Percentiles rank a stretch among this genome's conserved stretches.
phyloP scores from a whole-genome alignment of 1,140 invertebrate species.

The Pollicipes pollicipes region DNA sequence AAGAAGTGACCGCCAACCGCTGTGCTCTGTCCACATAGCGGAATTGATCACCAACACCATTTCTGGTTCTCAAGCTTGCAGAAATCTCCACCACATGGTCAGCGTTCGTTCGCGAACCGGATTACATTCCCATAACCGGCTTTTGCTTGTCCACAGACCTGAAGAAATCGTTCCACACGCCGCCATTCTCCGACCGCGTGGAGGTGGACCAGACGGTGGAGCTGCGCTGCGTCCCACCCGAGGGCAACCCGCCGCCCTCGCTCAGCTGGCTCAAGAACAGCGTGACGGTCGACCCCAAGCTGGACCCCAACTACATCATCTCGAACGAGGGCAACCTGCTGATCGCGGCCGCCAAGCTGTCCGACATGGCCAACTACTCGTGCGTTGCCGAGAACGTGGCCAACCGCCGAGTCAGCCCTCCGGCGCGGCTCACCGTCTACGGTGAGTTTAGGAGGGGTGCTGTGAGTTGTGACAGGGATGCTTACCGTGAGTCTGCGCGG shows the following conservation, averaged over 20 bases:
- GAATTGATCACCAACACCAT: too few relatives aligned
- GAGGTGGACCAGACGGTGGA: slow-evolving; percentile 66
- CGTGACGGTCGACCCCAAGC: slow-evolving; percentile 38
- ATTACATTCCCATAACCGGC: too few relatives aligned
- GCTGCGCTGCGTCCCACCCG: slow-evolving; percentile 71
- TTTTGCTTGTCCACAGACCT: slow-evolving; percentile 40
- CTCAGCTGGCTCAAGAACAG: slow-evolving; percentile 65
- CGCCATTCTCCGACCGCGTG: slow-evolving; percentile 61
- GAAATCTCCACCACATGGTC: too few relatives aligned
- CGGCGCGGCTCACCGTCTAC: slow-evolving; percentile 76
- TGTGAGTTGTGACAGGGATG: too few relatives aligned
- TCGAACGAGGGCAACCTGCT: slow-evolving; percentile 75
- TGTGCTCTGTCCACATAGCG: too few relatives aligned
- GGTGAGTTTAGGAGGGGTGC: too few relatives aligned
- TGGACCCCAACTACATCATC: slow-evolving; percentile 36
- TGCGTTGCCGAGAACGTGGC: slow-evolving; percentile 91
- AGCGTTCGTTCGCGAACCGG: too few relatives aligned
- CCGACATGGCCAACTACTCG: slow-evolving; percentile 86
- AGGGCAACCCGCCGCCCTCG: slow-evolving; percentile 65
- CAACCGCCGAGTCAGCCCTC: slow-evolving; percentile 61
- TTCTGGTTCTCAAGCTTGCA: too few relatives aligned
- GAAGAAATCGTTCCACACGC: slow-evolving; percentile 60
- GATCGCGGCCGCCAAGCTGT: slow-evolving; percentile 64
- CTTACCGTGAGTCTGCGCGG: too few relatives aligned
- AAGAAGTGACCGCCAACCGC: too few relatives aligned